These are phyloP conservation scores for Oxyruncus cristatus DNA, from an alignment of 2,113 vertebrate species.

Conservation along the genomic window DNA sequence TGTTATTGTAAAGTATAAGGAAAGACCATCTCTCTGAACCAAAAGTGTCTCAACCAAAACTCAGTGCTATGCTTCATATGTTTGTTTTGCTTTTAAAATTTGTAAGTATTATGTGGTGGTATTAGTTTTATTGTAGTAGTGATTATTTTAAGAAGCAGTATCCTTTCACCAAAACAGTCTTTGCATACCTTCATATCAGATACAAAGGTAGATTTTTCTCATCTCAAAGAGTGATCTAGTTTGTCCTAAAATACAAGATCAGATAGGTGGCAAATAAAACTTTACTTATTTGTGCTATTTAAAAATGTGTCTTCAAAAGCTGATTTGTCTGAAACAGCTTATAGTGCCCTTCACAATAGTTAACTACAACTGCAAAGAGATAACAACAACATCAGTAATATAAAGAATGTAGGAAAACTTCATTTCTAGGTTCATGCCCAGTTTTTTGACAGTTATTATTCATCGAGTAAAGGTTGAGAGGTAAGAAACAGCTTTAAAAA, in stretches of 20 bases:
- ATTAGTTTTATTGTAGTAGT: neutral
- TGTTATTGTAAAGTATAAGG: neutral
- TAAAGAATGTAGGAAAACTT: slow-evolving; percentile 24
- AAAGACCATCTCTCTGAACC: neutral
- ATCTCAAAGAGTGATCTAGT: neutral
- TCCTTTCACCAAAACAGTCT: neutral
- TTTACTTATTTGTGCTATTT: neutral
- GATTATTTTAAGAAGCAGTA: neutral
- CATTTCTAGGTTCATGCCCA: slow-evolving; percentile 5
- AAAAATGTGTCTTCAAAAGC: neutral
- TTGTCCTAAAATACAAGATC: neutral
- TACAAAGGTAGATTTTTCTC: neutral
- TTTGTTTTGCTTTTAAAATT: neutral
- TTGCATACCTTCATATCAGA: neutral
- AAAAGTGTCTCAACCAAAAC: neutral
- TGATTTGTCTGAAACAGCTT: neutral
- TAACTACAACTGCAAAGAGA: neutral
- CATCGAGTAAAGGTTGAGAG: slow-evolving; percentile 58
- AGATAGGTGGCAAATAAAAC: neutral
- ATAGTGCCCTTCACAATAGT: neutral
- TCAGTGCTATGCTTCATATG: neutral
- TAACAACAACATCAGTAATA: neutral
- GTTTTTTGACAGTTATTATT: slow-evolving; percentile 65
- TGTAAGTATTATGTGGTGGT: neutral
- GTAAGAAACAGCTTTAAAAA: slow-evolving; percentile 61